Conservation (phyloP, 2,113 vertebrate species). For the Vulpes lagopus region DNA sequence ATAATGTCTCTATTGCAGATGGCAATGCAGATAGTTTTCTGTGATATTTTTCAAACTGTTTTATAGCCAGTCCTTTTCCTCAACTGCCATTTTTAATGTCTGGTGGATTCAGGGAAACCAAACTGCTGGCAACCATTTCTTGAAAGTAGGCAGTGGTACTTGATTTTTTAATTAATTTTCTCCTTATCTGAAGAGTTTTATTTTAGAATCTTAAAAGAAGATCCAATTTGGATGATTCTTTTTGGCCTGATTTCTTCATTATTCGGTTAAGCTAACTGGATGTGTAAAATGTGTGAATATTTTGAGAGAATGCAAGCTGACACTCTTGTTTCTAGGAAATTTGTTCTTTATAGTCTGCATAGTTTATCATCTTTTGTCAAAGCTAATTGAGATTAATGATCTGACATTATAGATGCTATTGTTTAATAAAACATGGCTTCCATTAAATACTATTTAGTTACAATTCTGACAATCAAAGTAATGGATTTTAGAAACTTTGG, state of each 20-base stretch:
- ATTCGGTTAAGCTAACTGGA: conserved; percentile 66
- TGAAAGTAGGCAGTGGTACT: not conserved
- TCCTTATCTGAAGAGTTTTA: conserved; percentile 57
- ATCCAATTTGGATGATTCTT: conserved; percentile 32
- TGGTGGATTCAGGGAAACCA: not conserved
- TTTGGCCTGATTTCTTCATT: conserved; percentile 59
- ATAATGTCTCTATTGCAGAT: not conserved
- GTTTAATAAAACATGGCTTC: conserved; percentile 47
- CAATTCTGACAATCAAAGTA: conserved; percentile 40
- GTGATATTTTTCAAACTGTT: conserved; percentile 18
- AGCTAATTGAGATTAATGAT: conserved; percentile 39
- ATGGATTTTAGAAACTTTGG: conserved; percentile 29
- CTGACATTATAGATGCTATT: not conserved
- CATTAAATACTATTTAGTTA: conserved; percentile 16
- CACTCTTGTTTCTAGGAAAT: conserved; percentile 60
- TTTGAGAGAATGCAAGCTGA: conserved; percentile 54
- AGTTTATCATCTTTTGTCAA: conserved; percentile 60
- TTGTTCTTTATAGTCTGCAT: conserved; percentile 31
- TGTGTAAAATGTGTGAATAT: conserved; percentile 72
- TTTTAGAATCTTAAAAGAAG: conserved; percentile 68
- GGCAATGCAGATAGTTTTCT: not conserved
- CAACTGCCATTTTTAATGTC: not conserved
- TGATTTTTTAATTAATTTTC: conserved; percentile 29
- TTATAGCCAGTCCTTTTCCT: not conserved
- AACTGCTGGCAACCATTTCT: not conserved